Evolutionary conservation across 2,888 invertebrate genomes (phyloP).

Genomic region (Caenorhabditis panamensis): DNA sequence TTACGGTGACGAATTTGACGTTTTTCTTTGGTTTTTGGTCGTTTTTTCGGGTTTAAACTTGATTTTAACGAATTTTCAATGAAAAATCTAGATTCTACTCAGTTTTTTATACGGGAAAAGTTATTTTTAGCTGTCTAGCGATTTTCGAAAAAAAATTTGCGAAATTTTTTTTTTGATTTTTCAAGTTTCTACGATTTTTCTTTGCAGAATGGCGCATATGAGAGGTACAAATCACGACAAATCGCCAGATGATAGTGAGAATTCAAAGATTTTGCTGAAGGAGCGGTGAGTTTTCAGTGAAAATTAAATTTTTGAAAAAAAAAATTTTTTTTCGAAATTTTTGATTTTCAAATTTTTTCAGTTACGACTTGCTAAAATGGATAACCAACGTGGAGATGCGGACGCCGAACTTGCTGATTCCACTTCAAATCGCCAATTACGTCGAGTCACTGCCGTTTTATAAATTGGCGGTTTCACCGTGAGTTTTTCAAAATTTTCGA

Average conservation of each 20-base stretch:
- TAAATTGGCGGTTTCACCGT: constrained; percentile 72
- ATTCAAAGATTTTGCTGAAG: constrained; percentile 51
- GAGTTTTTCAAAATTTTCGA: constrained; percentile 22
- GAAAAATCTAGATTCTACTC: too few species aligned
- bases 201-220: constrained; percentile 36
- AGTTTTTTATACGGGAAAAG: too few species aligned
- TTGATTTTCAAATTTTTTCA: constrained; percentile 13
- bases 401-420: constrained; percentile 69
- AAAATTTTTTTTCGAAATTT: too few species aligned
- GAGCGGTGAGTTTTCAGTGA: constrained; percentile 40
- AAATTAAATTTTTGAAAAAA: neutral
- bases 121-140: too few species aligned
- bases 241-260: constrained; percentile 26
- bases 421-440: constrained; percentile 70
- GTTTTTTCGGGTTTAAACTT: neutral
- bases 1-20: constrained; percentile 43
- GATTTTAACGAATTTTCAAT: neutral
- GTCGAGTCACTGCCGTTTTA: constrained; percentile 69
- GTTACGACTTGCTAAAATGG: constrained; percentile 66
- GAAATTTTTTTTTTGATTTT: too few species aligned
- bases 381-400: constrained; percentile 67
- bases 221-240: constrained; percentile 35
- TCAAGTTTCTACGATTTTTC: too few species aligned
- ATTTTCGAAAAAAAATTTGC: too few species aligned
- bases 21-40: constrained; percentile 5